Conservation (phyloP, 2,113 vertebrate genomes). For the Echinops telfairi region DNA sequence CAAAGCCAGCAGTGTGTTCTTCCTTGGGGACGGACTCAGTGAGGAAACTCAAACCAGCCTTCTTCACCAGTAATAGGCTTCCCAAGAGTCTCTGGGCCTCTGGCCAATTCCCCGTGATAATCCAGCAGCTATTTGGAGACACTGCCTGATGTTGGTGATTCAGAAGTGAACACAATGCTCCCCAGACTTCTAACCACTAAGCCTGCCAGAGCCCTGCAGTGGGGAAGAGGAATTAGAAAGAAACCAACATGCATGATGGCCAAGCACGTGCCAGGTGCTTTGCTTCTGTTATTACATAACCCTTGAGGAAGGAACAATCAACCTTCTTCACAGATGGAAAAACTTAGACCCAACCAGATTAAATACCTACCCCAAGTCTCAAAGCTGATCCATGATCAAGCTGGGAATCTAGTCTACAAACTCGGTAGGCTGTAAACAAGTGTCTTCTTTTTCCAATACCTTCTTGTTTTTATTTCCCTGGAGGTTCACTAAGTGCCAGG, state of each 20-base stretch:
- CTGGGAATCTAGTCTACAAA: not conserved
- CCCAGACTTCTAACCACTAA: not conserved
- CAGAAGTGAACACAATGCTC: not conserved
- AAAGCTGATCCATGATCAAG: not conserved
- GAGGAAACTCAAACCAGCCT: not conserved
- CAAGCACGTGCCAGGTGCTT: not conserved
- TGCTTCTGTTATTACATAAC: not conserved
- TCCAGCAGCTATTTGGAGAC: not conserved
- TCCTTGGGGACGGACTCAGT: not conserved
- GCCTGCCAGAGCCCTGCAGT: not conserved
- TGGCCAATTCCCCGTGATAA: not conserved
- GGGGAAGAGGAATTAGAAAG: not conserved
- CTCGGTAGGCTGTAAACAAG: not conserved
- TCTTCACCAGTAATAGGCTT: not conserved
- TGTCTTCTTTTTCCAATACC: not conserved
- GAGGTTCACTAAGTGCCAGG: not conserved
- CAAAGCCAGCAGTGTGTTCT: not conserved
- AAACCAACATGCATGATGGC: not conserved
- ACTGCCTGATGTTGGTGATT: not conserved
- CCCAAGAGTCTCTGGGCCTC: not conserved
- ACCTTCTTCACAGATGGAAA: not conserved
- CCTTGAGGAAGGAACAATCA: not conserved
- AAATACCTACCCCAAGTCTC: not conserved
- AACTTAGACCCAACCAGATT: not conserved
- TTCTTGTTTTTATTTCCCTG: conserved; percentile 18